Evolutionary conservation across 2,888 invertebrate species (phyloP).

Genomic region (Cotesia congregata): DNA sequence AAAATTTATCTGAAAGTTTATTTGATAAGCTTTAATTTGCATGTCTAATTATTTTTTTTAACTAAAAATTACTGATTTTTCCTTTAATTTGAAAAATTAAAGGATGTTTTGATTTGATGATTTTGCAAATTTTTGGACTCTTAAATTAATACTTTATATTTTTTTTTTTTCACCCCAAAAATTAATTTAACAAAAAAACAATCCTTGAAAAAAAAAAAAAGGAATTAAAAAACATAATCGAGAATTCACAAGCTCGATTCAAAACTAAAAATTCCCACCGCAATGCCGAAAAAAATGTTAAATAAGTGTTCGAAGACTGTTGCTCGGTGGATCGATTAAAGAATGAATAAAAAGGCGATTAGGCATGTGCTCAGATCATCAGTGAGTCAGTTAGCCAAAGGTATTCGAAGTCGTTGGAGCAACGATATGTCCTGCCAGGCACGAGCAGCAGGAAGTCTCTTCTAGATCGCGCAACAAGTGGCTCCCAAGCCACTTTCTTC

Average conservation of each 20-base stretch:
- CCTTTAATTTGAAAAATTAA: no score
- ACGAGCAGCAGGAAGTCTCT: constrained; percentile 60
- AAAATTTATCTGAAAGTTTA: no score
- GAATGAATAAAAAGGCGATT: constrained; percentile 61
- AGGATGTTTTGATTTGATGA: no score
- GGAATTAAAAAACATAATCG: constrained; percentile 19
- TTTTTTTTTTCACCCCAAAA: no score
- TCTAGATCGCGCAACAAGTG: constrained; percentile 65
- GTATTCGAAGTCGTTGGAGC: constrained; percentile 64
- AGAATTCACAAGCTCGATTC: constrained; percentile 30
- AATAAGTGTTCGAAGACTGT: constrained; percentile 19
- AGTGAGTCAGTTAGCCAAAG: constrained; percentile 58
- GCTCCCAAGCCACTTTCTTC: constrained; percentile 56
- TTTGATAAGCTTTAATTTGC: no score
- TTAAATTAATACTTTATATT: no score
- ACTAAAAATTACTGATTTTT: no score
- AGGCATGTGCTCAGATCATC: constrained; percentile 52
- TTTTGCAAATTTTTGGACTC: no score
- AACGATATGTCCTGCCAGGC: constrained; percentile 57
- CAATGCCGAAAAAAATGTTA: background rate
- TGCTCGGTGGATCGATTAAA: constrained; percentile 39
- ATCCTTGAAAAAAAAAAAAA: no score
- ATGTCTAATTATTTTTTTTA: no score
- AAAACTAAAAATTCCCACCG: background rate
- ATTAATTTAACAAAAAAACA: no score